Evolutionary conservation across 2,113 vertebrate genomes (phyloP).

Genomic region (Cinclus cinclus): DNA sequence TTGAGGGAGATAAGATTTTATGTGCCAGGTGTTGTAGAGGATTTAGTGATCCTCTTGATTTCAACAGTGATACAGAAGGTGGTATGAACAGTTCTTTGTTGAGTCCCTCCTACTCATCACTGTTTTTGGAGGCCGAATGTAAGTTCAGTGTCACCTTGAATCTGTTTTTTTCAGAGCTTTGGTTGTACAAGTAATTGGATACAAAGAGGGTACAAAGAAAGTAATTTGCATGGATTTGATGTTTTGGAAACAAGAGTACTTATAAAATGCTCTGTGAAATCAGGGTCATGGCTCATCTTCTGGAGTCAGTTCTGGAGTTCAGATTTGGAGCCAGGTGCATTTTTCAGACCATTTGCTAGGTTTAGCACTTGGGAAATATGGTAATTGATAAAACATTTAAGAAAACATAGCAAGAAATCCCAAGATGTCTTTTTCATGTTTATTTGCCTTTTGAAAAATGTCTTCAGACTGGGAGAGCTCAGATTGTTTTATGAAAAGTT

Average conservation of each 20-base stretch:
- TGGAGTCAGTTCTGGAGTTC: not conserved
- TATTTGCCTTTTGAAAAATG: not conserved
- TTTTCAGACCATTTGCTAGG: not conserved
- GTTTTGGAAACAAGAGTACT: not conserved
- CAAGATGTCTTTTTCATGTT: not conserved
- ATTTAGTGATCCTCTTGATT: slow-evolving; percentile 17
- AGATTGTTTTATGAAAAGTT: not conserved
- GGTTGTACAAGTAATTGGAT: not conserved
- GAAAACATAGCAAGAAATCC: not conserved
- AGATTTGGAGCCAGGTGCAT: not conserved
- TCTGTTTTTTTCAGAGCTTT: not conserved
- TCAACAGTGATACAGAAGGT: not conserved
- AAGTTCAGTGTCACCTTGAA: not conserved
- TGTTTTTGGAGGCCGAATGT: not conserved
- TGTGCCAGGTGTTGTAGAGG: not conserved
- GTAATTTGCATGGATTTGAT: not conserved
- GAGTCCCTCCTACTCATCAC: not conserved
- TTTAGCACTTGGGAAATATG: not conserved
- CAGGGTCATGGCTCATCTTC: not conserved
- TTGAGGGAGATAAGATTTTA: not conserved
- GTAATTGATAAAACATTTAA: not conserved
- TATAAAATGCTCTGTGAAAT: not conserved
- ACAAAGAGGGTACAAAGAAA: not conserved
- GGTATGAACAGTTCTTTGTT: not conserved
- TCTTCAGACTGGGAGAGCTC: not conserved